These are phyloP conservation scores for Mesorhabditis belari DNA, from an alignment of 2,888 invertebrate species.

Conservation along the genomic window DNA sequence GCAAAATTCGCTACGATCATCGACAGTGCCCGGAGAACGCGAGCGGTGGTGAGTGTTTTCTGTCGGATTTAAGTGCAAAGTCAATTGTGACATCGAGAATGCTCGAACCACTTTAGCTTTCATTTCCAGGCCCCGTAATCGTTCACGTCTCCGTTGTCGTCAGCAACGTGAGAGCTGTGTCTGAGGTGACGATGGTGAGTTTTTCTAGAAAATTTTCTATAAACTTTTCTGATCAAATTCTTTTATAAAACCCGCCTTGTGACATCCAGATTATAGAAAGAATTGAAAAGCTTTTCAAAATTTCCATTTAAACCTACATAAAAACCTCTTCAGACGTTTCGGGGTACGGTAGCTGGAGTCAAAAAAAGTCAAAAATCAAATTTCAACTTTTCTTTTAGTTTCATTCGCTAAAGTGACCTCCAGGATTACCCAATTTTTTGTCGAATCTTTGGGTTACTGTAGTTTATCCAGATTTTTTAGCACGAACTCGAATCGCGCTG, in stretches of 20 bases:
- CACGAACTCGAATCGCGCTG: too few species aligned
- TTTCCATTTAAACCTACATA: not conserved
- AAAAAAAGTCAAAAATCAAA: too few species aligned
- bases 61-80: not conserved
- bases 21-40: slow-evolving; percentile 43
- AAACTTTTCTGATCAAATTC: too few species aligned
- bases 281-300: not conserved
- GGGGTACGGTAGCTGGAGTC: too few species aligned
- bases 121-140: slow-evolving; percentile 32
- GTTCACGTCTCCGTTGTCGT: slow-evolving; percentile 47
- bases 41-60: slow-evolving; percentile 21
- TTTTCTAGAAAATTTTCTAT: not conserved
- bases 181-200: slow-evolving; percentile 49
- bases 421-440: too few species aligned
- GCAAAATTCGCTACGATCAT: slow-evolving; percentile 45
- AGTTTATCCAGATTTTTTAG: too few species aligned
- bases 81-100: not conserved
- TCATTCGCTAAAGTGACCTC: too few species aligned
- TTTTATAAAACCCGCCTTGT: not conserved
- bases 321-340: too few species aligned
- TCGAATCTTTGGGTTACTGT: too few species aligned
- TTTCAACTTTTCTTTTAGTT: too few species aligned
- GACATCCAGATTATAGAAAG: not conserved
- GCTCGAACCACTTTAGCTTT: slow-evolving; percentile 1
- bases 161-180: slow-evolving; percentile 48